Base-by-base conservation (phyloP, 2,797 vertebrate genomes). In the Rhinogobio ventralis region DNA sequence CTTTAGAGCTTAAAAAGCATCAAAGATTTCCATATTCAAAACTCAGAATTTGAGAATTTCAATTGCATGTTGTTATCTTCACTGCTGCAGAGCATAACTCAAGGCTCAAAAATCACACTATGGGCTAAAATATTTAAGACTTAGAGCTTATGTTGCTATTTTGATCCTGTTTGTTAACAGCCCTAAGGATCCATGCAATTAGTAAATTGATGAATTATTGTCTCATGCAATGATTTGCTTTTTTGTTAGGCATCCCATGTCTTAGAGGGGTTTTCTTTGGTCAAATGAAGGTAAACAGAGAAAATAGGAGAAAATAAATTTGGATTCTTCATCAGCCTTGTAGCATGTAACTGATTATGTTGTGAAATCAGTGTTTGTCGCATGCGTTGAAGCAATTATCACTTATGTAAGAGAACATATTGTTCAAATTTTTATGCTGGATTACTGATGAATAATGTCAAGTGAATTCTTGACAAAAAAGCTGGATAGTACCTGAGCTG, bases 101-200 rank as follows among this genome's bases (percentile, higher is more conserved):
- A 17, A 68, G 74, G 33, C n/a, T 68, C 39, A 77, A 67, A 77
- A 77, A 57, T 68, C n/a, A 84, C 62, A 84, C 55, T 69, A 84
- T 57, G 64, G 82, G n/a, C 73, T 69, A 68, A 84, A 84, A 77
- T 69, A 69, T 68, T 15, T 46, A 55, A 42, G 64, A 25, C 73
- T 68, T 14, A 55, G 60, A 76, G 73, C 82, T 55, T 76, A 83
- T 83, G 60, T 68, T 67, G 60, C 82, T 83, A 77, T 77, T 83
- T 83, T 77, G 25, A 77, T 77, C 64, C 25, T 77, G 62, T 77
- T 69, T 69, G n/a, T 77, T 77, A 76, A 83, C 62, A 67, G 60
- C 60, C 72, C 30, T 14, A 76, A 77, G 64, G 62, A 84, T 55
- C 73, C n/a, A 25, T 81, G 66, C 3, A 23, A 42, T 36, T 68